Evolutionary conservation across 53 echinoderm and acorn worm species (phyloP), one percentile per base, ranked within the genome.

Genomic region (Echinarachnius parma): DNA sequence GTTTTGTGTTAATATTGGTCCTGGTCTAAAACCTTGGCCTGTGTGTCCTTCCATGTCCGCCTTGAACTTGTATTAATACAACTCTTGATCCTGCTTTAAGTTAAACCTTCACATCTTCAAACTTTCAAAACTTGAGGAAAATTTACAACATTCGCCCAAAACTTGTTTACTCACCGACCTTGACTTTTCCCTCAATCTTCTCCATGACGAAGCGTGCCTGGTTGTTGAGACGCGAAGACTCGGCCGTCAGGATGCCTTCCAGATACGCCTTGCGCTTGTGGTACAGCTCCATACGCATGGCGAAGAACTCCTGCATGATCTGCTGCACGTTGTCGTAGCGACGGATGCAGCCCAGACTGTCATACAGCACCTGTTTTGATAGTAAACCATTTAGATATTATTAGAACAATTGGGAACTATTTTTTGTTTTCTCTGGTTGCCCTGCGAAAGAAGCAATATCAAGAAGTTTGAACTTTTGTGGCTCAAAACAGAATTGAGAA

Each of bases 141-240:
- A n/a, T n/a, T n/a, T n/a, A n/a, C n/a, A n/a, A n/a, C n/a, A n/a
- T n/a, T n/a, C n/a, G n/a, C n/a, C n/a, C n/a, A n/a, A n/a, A n/a
- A n/a, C n/a, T n/a, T n/a, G n/a, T n/a, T n/a, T n/a, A 68, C 93
- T 77, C 45, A 93, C 93, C 93, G 16, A 93, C 79, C 53, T 85
- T 58, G 53, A 96, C 37, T 7, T 78, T 88, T 28, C 88, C 98
- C 34, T 96, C 90, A 16, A 91, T 91, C 78, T 96, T 96, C 82
- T 96, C 98, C 87, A 96, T 62, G 82, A 96, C 92, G 80, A 96
- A 96, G 20, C 98, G 66, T 10, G 98, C 98, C 68, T 96, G 98
- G 80, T 96, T 96, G 77, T 96, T 87, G 53, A 96, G 86, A 16
- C 48, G 75, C 23, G 25, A 69, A 22, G 88, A 85, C 75, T 96